phyloP scores from a whole-genome alignment of 2,888 invertebrate species.

The Athalia cordata region DNA sequence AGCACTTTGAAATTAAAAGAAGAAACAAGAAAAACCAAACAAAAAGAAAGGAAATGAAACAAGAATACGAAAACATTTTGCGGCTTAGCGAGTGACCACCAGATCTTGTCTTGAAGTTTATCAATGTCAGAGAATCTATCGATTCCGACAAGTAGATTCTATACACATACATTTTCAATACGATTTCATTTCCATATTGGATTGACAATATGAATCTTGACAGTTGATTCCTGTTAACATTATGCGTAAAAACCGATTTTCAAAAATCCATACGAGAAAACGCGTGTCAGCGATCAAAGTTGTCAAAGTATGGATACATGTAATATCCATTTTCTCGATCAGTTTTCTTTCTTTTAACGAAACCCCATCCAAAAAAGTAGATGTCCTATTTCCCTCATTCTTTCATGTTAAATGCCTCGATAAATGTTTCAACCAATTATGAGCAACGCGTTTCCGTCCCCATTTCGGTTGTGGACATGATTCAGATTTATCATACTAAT shows the following conservation, averaged over 20 bases:
- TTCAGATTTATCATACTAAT: slow-evolving; percentile 28
- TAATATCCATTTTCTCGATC: too few relatives aligned
- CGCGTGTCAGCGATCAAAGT: too few relatives aligned
- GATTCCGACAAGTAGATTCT: slow-evolving; percentile 10
- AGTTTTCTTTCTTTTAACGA: too few relatives aligned
- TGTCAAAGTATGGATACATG: too few relatives aligned
- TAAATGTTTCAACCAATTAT: slow-evolving; percentile 8
- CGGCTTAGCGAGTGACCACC: slow-evolving; percentile 50
- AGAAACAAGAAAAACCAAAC: too few relatives aligned
- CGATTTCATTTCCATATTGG: too few relatives aligned
- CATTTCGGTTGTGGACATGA: slow-evolving; percentile 21
- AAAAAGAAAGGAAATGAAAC: background rate
- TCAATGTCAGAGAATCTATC: slow-evolving; percentile 39
- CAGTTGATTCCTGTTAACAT: background rate
- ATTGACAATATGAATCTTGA: background rate
- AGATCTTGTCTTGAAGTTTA: slow-evolving; percentile 8
- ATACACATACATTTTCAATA: too few relatives aligned
- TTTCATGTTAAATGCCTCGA: too few relatives aligned
- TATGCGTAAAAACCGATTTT: background rate
- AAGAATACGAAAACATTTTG: slow-evolving; percentile 51
- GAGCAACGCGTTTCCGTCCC: background rate
- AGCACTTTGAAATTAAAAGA: slow-evolving; percentile 43
- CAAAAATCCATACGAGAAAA: too few relatives aligned
- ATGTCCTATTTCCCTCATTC: too few relatives aligned
- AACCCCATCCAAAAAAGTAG: too few relatives aligned